Conservation (phyloP, 2,113 vertebrate genomes). For the Hemichromis elongatus region DNA sequence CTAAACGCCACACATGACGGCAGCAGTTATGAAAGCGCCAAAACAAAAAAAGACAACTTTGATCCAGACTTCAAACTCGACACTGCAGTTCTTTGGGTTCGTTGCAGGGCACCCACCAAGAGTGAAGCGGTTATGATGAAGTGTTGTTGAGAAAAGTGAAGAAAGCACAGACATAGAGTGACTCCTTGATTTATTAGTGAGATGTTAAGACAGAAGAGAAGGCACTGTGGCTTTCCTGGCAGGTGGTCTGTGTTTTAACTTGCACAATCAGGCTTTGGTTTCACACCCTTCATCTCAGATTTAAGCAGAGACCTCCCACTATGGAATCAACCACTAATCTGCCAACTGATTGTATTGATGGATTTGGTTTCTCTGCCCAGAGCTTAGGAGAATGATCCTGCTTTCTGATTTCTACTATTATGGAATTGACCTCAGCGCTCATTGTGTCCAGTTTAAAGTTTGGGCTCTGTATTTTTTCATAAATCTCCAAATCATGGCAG, state of each 20-base stretch:
- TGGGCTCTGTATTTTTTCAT: not conserved
- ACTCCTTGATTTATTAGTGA: not conserved
- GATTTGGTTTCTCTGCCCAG: slow-evolving; percentile 45
- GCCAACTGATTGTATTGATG: slow-evolving; percentile 25
- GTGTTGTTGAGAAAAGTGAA: not conserved
- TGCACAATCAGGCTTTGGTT: slow-evolving; percentile 61
- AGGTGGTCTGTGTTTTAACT: slow-evolving; percentile 58
- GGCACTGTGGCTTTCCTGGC: slow-evolving; percentile 19
- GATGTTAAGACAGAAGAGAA: not conserved
- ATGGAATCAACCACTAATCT: slow-evolving; percentile 50
- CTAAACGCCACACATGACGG: not conserved
- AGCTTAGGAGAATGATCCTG: not conserved
- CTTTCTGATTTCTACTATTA: not conserved
- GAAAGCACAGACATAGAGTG: not conserved
- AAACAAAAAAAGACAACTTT: not conserved
- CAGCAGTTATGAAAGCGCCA: not conserved
- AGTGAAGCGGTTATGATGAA: not conserved
- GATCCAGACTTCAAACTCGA: not conserved
- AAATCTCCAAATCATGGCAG: not conserved
- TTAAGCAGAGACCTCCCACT: slow-evolving; percentile 62
- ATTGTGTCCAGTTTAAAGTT: not conserved
- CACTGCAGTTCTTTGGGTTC: not conserved
- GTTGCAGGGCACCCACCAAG: not conserved
- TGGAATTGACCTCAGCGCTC: not conserved
- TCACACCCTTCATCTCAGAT: slow-evolving; percentile 64